Base-by-base conservation (phyloP, 1,140 invertebrate species). In the Drosophila pandora region DNA sequence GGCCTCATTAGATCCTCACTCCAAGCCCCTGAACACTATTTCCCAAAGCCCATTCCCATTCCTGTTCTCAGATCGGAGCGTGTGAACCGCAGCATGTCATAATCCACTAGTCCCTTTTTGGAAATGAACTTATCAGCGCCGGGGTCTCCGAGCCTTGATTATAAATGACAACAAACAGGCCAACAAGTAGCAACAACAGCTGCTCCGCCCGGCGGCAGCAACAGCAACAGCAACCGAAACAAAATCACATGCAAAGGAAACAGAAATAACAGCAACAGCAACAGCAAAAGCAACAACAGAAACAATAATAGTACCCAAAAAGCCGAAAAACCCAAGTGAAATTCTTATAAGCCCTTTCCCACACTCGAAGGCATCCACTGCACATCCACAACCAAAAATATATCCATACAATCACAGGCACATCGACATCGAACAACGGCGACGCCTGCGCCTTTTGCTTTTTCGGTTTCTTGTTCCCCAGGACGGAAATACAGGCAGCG, bases 301-400 rank as follows among this genome's bases (percentile, higher is more conserved):
- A 69, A 58, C 58, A 73, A 83, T 63, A 76, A 73, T 60, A 85
- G 60, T 69, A 48, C 61, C 80, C 76, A 75, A 83, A 67, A 78
- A 75, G 52, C 77, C 78, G 73, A 80, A 79, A 85, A 83, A 37
- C 84, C 84, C 84, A 79, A 89, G 83, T 88, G 83, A 88, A 88
- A 88, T 88, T 88, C 83, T 88, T 88, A 88, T 88, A 88, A 88
- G 83, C 83, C 83, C 83, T 88, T 88, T 88, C 83, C 83, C 83
- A 88, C 83, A 88, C 83, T 88, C 70, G 71, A 50, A 73, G 69
- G 21, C 43, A 47, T 47, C 43, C 34, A 37, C 34, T 12, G 10
- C 34, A 32, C 32, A 32, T 32, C 32, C 32, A 32, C 32, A 32
- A 3, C 8, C 32, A 32, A 7, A 10, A 9, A 7, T 8, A 32